Conservation (phyloP, 2,888 invertebrate genomes). For the Oscheius sp. region DNA sequence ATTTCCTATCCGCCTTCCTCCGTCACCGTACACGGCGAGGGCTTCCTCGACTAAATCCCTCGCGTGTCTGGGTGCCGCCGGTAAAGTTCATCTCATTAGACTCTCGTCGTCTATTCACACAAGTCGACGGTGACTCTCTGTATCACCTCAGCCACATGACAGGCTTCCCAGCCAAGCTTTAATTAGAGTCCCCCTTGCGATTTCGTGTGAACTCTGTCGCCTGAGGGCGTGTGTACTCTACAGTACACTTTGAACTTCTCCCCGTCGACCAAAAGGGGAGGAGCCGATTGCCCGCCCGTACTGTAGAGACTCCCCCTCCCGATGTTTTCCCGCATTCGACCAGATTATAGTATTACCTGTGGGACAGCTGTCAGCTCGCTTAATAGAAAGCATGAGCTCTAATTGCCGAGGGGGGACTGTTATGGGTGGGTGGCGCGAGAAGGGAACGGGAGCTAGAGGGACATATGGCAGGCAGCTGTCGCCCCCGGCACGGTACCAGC, state of each 20-base stretch:
- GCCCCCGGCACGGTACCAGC: slow-evolving; percentile 27
- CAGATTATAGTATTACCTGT: slow-evolving; percentile 9
- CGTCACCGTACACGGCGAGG: neutral
- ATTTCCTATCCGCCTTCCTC: no score
- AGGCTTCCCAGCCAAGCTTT: slow-evolving; percentile 7
- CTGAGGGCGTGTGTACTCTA: neutral
- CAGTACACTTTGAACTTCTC: neutral
- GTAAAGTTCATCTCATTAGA: no score
- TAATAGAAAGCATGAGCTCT: slow-evolving; percentile 17
- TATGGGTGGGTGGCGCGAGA: slow-evolving; percentile 27
- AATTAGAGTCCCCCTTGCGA: neutral
- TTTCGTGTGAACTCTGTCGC: neutral
- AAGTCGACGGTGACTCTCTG: neutral
- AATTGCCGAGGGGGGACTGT: slow-evolving; percentile 34
- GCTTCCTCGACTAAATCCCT: neutral
- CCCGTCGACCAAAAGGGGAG: neutral
- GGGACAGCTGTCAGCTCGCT: slow-evolving; percentile 11
- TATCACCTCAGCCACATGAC: slow-evolving; percentile 15
- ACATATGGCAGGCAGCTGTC: slow-evolving; percentile 41
- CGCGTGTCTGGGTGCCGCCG: neutral
- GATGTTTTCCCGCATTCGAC: neutral
- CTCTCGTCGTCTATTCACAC: neutral
- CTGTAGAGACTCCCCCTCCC: neutral
- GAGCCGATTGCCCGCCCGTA: neutral
- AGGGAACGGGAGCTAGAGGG: slow-evolving; percentile 6